phyloP scores from a whole-genome alignment of 2,113 vertebrate genomes.

The Noturus placidus region DNA sequence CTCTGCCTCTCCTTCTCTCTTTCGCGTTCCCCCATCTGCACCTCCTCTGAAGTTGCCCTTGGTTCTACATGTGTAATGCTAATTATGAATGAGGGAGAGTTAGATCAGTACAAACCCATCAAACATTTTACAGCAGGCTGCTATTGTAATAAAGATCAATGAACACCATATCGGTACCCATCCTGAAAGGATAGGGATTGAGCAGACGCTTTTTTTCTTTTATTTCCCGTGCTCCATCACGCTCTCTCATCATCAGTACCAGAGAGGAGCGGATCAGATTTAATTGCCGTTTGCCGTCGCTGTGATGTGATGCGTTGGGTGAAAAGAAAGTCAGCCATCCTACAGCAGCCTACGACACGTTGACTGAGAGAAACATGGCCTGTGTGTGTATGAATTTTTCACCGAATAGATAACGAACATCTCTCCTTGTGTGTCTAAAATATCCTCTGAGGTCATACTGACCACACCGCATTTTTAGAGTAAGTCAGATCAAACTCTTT shows the following conservation, averaged over 20 bases:
- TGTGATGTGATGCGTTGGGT: constrained; percentile 64
- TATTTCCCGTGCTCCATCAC: constrained; percentile 54
- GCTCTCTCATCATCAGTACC: constrained; percentile 60
- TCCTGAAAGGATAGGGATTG: constrained; percentile 67
- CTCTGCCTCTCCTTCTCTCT: constrained; percentile 71
- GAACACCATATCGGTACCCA: constrained; percentile 71
- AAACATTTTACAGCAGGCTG: constrained; percentile 78
- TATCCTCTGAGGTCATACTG: constrained; percentile 59
- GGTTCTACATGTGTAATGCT: constrained; percentile 83
- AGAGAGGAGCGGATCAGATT: constrained; percentile 68
- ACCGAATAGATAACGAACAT: background rate
- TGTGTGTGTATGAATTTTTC: constrained; percentile 30
- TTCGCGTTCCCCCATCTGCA: constrained; percentile 68
- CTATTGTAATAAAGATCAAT: constrained; percentile 84
- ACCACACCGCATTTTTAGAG: constrained; percentile 60
- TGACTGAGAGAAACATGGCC: background rate
- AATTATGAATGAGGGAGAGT: constrained; percentile 82
- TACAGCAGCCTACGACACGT: constrained; percentile 47
- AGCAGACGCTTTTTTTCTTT: constrained; percentile 61
- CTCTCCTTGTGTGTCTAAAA: constrained; percentile 1
- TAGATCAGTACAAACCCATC: constrained; percentile 81
- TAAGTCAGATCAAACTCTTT: constrained; percentile 68
- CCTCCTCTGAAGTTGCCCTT: constrained; percentile 83
- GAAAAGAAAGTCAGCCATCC: constrained; percentile 67
- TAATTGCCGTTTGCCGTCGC: constrained; percentile 73